Evolutionary conservation across 1,140 invertebrate species (phyloP).

Genomic region (Euura lappo): DNA sequence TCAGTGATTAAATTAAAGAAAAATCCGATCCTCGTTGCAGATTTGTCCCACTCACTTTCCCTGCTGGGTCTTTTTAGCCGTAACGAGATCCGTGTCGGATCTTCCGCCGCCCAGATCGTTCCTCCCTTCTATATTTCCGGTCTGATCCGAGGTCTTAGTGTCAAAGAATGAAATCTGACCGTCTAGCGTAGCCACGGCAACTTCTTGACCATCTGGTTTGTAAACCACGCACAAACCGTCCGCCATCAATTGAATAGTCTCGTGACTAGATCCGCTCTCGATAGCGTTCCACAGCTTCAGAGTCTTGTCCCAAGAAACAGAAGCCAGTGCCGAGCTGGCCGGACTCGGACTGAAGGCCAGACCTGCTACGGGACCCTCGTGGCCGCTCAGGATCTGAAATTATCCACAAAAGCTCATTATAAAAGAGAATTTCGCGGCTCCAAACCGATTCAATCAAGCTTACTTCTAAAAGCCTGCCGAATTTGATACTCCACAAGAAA

Average conservation of each 20-base stretch:
- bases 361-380: slow-evolving; percentile 88
- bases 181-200: slow-evolving; percentile 90
- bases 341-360: slow-evolving; percentile 81
- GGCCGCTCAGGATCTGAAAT: slow-evolving; percentile 81
- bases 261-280: slow-evolving; percentile 80
- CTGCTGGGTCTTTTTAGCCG: slow-evolving; percentile 82
- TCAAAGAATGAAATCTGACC: slow-evolving; percentile 90
- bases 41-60: slow-evolving; percentile 74
- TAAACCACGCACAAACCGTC: slow-evolving; percentile 88
- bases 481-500: slow-evolving; percentile 94
- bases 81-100: slow-evolving; percentile 84
- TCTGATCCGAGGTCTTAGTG: slow-evolving; percentile 72
- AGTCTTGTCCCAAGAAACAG: slow-evolving; percentile 94
- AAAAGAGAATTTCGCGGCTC: neutral
- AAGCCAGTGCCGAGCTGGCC: slow-evolving; percentile 78
- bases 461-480: slow-evolving; percentile 88
- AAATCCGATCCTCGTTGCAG: slow-evolving; percentile 1
- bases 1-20: slow-evolving; percentile 12
- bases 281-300: slow-evolving; percentile 91
- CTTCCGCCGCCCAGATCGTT: slow-evolving; percentile 87
- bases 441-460: slow-evolving; percentile 18
- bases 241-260: slow-evolving; percentile 78
- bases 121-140: slow-evolving; percentile 82
- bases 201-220: slow-evolving; percentile 87
- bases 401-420: slow-evolving; percentile 4